Evolutionary conservation across 1,140 invertebrate species (phyloP).

Genomic region (Drosophila navojoa): DNA sequence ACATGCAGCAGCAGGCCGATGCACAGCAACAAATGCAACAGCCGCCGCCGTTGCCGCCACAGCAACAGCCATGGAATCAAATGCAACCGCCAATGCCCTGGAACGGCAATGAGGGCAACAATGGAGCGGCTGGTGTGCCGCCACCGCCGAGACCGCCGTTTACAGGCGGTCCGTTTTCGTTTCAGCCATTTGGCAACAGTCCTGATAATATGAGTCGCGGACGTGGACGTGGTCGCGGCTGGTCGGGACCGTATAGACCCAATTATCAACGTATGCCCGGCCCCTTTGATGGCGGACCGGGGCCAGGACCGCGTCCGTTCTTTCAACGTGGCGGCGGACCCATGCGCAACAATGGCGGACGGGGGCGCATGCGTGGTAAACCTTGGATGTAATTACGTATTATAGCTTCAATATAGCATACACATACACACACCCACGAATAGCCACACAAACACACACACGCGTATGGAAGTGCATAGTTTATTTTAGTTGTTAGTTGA

Average conservation of each 20-base stretch:
- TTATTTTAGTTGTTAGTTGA: slow-evolving; percentile 55
- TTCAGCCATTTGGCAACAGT: slow-evolving; percentile 61
- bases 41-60: slow-evolving; percentile 26
- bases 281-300: slow-evolving; percentile 58
- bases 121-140: slow-evolving; percentile 49
- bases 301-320: slow-evolving; percentile 54
- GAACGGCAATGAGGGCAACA: slow-evolving; percentile 44
- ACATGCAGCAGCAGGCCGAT: slow-evolving; percentile 47
- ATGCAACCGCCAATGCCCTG: slow-evolving; percentile 63
- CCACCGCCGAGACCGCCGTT: slow-evolving; percentile 68
- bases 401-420: slow-evolving; percentile 50
- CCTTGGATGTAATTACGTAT: slow-evolving; percentile 79
- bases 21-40: slow-evolving; percentile 52
- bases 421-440: slow-evolving; percentile 16
- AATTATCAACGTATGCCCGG: slow-evolving; percentile 67
- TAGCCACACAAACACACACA: slow-evolving; percentile 5
- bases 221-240: slow-evolving; percentile 61
- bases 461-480: slow-evolving; percentile 30
- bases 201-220: slow-evolving; percentile 63
- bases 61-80: slow-evolving; percentile 66
- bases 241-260: slow-evolving; percentile 67
- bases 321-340: slow-evolving; percentile 63
- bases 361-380: slow-evolving; percentile 79
- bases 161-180: slow-evolving; percentile 49
- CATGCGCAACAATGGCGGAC: slow-evolving; percentile 50